Conservation (phyloP, 2,113 vertebrate genomes). For the Nothobranchius furzeri region DNA sequence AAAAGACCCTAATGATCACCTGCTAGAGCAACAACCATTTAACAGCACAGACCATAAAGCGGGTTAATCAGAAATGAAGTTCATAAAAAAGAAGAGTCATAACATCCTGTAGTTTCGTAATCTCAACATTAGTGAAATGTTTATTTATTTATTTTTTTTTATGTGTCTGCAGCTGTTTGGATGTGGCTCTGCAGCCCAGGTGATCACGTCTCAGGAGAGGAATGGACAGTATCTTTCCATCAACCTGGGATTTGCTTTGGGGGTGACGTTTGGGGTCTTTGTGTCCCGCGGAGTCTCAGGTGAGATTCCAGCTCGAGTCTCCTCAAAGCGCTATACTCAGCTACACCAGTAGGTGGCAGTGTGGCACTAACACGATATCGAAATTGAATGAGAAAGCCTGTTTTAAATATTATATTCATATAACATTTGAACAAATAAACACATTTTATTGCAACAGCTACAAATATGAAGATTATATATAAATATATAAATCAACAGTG, state of each 20-base stretch:
- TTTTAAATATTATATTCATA: too few species aligned
- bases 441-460: too few species aligned
- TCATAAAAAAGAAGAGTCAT: conserved; percentile 18
- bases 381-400: too few species aligned
- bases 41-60: conserved; percentile 49
- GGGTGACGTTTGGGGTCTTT: conserved; percentile 78
- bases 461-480: too few species aligned
- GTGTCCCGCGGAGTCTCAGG: conserved; percentile 83
- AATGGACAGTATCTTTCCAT: conserved; percentile 82
- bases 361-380: too few species aligned
- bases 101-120: too few species aligned
- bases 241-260: conserved; percentile 81
- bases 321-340: too few species aligned
- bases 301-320: conserved; percentile 1
- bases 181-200: conserved; percentile 78
- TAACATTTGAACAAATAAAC: too few species aligned
- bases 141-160: too few species aligned
- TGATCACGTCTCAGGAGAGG: conserved; percentile 70
- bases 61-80: conserved; percentile 1
- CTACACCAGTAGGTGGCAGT: too few species aligned
- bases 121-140: too few species aligned
- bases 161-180: conserved; percentile 79
- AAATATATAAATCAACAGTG: too few species aligned
- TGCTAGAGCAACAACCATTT: conserved; percentile 22
- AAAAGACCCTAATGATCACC: background rate